Percentiles rank a stretch among this genome's conserved stretches.
Evolutionary conservation across 2,797 vertebrate genomes (phyloP).

Genomic region (Sarcoramphus papa): DNA sequence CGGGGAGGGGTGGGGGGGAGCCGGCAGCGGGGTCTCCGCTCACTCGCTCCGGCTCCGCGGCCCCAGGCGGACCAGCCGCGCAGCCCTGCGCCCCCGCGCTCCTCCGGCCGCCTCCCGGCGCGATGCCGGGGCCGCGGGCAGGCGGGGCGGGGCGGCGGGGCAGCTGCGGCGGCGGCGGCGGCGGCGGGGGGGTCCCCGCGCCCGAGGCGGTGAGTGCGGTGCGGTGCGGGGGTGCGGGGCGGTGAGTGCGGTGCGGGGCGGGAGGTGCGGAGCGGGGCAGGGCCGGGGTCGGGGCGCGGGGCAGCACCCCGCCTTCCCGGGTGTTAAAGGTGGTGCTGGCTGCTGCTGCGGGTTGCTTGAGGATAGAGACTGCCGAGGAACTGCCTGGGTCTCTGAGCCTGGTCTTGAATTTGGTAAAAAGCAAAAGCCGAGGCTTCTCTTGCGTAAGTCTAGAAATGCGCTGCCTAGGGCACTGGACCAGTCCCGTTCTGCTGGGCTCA

Average conservation of each 20-base stretch:
- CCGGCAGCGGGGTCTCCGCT: neutral
- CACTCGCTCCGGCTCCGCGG: neutral
- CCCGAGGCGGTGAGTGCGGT: neutral
- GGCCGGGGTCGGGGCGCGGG: neutral
- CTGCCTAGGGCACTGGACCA: neutral
- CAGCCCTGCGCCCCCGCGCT: neutral
- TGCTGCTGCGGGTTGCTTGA: neutral
- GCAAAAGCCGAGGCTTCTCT: neutral
- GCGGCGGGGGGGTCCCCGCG: neutral
- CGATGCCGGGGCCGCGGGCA: neutral
- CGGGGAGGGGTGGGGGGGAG: neutral
- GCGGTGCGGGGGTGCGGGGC: neutral
- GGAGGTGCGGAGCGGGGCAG: neutral
- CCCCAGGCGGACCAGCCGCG: neutral
- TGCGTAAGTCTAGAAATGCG: accelerated
- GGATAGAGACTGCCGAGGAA: neutral
- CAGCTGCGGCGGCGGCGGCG: conserved; percentile 70
- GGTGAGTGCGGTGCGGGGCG: neutral
- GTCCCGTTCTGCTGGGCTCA: neutral
- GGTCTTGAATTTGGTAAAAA: neutral
- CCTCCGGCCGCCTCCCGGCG: neutral
- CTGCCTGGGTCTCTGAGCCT: neutral
- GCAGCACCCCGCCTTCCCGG: neutral
- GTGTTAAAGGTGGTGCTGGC: neutral
- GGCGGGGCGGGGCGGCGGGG: conserved; percentile 61